Evolutionary conservation across 1,140 invertebrate genomes (phyloP).

Genomic region (Scaptomyza pallida): DNA sequence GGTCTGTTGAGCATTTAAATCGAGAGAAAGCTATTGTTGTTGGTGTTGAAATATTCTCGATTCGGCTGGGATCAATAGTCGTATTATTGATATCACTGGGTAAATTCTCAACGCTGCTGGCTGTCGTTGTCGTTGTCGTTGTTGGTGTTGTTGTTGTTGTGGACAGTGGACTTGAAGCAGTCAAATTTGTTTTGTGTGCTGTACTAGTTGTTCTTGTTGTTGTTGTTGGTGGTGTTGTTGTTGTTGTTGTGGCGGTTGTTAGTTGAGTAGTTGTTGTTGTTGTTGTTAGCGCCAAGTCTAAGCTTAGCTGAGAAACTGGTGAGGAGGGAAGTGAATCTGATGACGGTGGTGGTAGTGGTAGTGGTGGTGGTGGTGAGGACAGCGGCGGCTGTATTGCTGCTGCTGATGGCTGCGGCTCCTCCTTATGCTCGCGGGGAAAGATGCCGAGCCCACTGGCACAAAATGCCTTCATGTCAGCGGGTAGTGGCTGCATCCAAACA

Average conservation of each 20-base stretch:
- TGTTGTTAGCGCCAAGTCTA: not conserved
- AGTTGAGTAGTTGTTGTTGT: not conserved
- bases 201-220: slow-evolving; percentile 6
- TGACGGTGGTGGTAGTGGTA: no score
- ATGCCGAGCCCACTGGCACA: slow-evolving; percentile 50
- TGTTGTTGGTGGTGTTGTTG: no score
- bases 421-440: slow-evolving; percentile 52
- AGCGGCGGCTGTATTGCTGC: slow-evolving; percentile 20
- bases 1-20: slow-evolving; percentile 18
- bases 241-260: no score
- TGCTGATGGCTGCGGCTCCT: slow-evolving; percentile 5
- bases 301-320: slow-evolving; percentile 11
- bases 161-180: slow-evolving; percentile 24
- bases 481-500: slow-evolving; percentile 36
- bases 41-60: slow-evolving; percentile 3
- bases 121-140: slow-evolving; percentile 6
- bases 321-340: slow-evolving; percentile 30
- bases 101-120: slow-evolving; percentile 6
- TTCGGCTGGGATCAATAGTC: not conserved
- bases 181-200: slow-evolving; percentile 23
- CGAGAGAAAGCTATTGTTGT: slow-evolving; percentile 1
- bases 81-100: not conserved
- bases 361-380: no score
- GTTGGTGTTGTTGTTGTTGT: slow-evolving; percentile 10
- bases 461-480: slow-evolving; percentile 40